phyloP scores from a whole-genome alignment of 2,113 vertebrate genomes.

The Chionis minor region DNA sequence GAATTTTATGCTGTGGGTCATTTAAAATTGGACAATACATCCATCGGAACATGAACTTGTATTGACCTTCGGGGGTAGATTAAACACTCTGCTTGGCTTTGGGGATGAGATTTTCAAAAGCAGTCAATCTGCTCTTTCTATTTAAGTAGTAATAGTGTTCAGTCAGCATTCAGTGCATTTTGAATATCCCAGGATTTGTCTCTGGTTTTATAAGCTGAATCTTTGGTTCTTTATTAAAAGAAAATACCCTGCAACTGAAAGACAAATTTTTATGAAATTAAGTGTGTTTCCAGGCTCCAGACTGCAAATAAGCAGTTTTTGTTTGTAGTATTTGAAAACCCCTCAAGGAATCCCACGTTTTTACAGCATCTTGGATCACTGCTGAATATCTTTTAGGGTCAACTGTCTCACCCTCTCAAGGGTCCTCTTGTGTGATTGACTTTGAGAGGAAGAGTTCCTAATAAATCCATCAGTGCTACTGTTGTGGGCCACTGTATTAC shows the following conservation, averaged over 20 bases:
- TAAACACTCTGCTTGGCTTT: neutral
- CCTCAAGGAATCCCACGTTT: neutral
- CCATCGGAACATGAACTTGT: neutral
- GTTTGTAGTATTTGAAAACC: neutral
- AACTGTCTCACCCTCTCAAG: neutral
- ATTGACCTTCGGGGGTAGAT: neutral
- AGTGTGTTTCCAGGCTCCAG: neutral
- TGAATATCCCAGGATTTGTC: neutral
- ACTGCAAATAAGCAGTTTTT: neutral
- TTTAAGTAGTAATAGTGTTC: neutral
- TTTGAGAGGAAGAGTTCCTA: neutral
- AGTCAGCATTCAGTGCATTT: neutral
- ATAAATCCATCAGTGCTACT: neutral
- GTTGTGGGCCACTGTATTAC: neutral
- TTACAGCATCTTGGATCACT: neutral
- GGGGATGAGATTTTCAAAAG: neutral
- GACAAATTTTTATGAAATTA: neutral
- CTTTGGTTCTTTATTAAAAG: neutral
- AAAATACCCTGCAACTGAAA: neutral
- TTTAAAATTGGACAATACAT: neutral
- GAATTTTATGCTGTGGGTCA: neutral
- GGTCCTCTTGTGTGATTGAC: neutral
- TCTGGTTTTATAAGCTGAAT: neutral
- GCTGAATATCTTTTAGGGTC: neutral
- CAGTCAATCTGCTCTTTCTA: neutral